Evolutionary conservation across 2,888 invertebrate genomes (phyloP).

Genomic region (Chrysodeixis includens): DNA sequence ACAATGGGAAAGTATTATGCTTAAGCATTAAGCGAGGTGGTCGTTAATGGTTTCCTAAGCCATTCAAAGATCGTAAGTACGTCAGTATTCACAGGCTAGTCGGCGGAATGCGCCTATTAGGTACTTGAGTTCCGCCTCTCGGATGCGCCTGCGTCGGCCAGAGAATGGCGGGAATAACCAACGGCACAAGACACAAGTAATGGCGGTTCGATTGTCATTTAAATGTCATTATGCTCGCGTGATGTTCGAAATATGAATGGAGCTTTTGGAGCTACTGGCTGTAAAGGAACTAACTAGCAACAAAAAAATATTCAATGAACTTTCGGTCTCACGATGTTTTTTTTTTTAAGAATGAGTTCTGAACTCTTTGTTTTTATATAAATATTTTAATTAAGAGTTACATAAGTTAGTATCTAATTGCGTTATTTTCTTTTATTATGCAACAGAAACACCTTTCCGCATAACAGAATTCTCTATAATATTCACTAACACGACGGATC

Average conservation of each 20-base stretch:
- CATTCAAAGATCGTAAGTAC: slow-evolving; percentile 75
- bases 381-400: not conserved
- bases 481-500: not conserved
- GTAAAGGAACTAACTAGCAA: not conserved
- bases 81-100: slow-evolving; percentile 76
- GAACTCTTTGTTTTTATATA: not conserved
- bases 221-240: slow-evolving; percentile 31
- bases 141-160: slow-evolving; percentile 70
- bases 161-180: slow-evolving; percentile 75
- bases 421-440: not conserved
- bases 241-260: slow-evolving; percentile 7
- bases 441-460: not conserved
- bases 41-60: slow-evolving; percentile 74
- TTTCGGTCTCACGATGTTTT: slow-evolving; percentile 1
- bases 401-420: not conserved
- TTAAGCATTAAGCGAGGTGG: slow-evolving; percentile 60
- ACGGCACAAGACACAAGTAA: slow-evolving; percentile 60
- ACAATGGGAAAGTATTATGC: slow-evolving; percentile 62
- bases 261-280: not conserved
- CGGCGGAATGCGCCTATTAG: slow-evolving; percentile 80
- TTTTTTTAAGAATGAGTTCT: not conserved
- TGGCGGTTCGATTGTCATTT: slow-evolving; percentile 46
- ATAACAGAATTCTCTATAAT: not conserved
- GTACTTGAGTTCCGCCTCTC: slow-evolving; percentile 81
- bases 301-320: not conserved